Percentiles rank a stretch among this genome's conserved stretches.
Conservation (phyloP, 2,113 vertebrate genomes). For the Callithrix jacchus region DNA sequence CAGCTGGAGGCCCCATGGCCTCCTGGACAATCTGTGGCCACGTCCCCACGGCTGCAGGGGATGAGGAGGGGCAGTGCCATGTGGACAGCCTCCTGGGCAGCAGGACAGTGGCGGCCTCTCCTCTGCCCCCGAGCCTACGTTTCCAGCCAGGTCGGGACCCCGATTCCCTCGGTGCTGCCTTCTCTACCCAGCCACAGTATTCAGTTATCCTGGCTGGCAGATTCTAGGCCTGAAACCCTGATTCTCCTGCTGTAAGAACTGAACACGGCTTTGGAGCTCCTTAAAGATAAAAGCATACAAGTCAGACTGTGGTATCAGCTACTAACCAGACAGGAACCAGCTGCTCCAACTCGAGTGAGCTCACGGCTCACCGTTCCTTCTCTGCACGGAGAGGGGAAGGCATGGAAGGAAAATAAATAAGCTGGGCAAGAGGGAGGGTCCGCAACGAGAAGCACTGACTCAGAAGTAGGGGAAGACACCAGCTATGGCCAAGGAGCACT, state of each 20-base stretch:
- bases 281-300: not conserved
- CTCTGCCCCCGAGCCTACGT: too few relatives aligned
- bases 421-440: not conserved
- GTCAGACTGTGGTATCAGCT: not conserved
- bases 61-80: not conserved
- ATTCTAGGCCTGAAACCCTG: not conserved
- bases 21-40: not conserved
- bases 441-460: not conserved
- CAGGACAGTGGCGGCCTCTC: not conserved
- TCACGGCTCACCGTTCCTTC: not conserved
- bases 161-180: not conserved
- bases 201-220: not conserved
- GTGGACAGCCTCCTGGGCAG: not conserved
- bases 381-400: not conserved
- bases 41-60: not conserved
- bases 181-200: not conserved
- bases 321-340: not conserved
- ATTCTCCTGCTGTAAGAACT: not conserved
- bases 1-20: not conserved
- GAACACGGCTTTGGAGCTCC: not conserved
- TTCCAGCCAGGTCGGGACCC: not conserved
- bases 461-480: not conserved
- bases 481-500: not conserved
- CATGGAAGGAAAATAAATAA: accelerated
- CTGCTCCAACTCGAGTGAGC: accelerated